phyloP scores from a whole-genome alignment of 2,113 vertebrate genomes.

The Uria lomvia region DNA sequence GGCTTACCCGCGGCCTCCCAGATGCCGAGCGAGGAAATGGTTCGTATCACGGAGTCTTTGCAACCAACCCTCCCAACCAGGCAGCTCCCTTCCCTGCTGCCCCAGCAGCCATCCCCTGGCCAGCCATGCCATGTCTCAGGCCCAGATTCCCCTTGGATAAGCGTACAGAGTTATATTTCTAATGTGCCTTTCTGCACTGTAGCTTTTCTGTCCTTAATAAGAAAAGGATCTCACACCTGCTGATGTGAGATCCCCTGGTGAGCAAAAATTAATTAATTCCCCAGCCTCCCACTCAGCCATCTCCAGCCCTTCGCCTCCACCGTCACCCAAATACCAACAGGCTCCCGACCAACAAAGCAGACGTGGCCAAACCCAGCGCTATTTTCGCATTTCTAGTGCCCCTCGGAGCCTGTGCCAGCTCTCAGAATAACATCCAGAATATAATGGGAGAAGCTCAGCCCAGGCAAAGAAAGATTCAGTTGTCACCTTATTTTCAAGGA shows the following conservation, averaged over 20 bases:
- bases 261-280: neutral
- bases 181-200: neutral
- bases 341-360: neutral
- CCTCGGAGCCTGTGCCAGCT: neutral
- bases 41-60: neutral
- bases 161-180: neutral
- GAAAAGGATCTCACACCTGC: neutral
- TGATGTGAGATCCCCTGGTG: neutral
- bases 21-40: neutral
- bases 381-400: neutral
- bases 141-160: neutral
- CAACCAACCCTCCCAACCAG: neutral
- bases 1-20: slow-evolving; percentile 17
- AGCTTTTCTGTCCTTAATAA: neutral
- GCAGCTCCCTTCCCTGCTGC: neutral
- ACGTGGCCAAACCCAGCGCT: neutral
- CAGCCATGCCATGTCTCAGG: neutral
- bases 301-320: neutral
- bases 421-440: neutral
- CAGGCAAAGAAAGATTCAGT: neutral
- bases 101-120: neutral
- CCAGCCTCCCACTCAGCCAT: neutral
- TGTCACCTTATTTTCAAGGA: neutral
- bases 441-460: neutral
- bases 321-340: neutral